Evolutionary conservation across 2,797 vertebrate genomes (phyloP).

Genomic region (Pangasius macronema): DNA sequence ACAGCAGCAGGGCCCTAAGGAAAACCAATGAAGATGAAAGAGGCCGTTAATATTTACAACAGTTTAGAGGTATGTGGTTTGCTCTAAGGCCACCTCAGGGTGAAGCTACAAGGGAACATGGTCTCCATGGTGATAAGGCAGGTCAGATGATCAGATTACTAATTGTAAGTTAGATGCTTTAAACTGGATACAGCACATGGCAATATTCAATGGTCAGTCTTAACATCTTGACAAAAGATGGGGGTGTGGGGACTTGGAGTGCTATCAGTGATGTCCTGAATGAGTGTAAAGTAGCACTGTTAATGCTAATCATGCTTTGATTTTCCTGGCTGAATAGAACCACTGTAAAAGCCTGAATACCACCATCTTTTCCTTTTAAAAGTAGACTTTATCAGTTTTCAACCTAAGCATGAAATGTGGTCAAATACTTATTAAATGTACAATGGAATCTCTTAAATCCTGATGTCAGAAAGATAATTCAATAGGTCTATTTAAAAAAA

Average conservation of each 20-base stretch:
- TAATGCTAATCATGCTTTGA: conserved; percentile 21
- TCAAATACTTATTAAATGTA: conserved; percentile 25
- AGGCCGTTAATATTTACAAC: conserved; percentile 48
- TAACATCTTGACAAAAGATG: conserved; percentile 7
- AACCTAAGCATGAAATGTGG: conserved; percentile 13
- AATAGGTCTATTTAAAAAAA: conserved; percentile 29
- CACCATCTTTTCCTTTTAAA: not conserved
- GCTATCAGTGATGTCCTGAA: not conserved
- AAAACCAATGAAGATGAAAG: conserved; percentile 52
- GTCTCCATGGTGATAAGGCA: not conserved
- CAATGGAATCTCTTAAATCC: conserved; percentile 20
- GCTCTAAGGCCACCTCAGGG: conserved; percentile 20
- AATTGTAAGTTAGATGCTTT: not conserved
- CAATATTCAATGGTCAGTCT: not conserved
- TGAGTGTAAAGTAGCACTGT: not conserved
- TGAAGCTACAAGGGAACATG: not conserved
- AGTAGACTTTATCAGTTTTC: not conserved
- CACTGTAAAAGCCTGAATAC: not conserved
- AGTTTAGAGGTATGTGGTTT: conserved; percentile 36
- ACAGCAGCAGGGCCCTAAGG: conserved; percentile 30
- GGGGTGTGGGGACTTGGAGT: not conserved
- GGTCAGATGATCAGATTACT: not conserved
- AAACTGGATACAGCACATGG: not conserved
- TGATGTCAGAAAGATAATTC: conserved; percentile 19
- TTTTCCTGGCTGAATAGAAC: conserved; percentile 6